Evolutionary conservation across 2,888 invertebrate species (phyloP).

Genomic region (Lomographa bimaculata): DNA sequence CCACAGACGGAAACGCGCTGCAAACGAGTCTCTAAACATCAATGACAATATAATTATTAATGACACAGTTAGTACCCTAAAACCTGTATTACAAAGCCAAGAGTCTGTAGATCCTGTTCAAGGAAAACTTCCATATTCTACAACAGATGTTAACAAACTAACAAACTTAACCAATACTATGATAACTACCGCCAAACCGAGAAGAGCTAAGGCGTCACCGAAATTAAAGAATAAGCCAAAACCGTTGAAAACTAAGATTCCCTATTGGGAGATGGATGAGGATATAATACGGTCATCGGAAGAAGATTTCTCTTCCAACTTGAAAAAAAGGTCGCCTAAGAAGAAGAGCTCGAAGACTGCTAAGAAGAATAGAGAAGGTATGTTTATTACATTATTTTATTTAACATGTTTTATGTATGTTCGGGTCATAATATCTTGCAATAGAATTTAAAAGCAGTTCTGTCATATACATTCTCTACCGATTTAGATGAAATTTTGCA

Average conservation of each 20-base stretch:
- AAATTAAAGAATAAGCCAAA: conserved; percentile 33
- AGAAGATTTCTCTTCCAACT: conserved; percentile 50
- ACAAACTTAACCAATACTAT: conserved; percentile 7
- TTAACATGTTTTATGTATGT: background rate
- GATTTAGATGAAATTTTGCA: too few relatives aligned
- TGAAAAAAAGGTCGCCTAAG: conserved; percentile 41
- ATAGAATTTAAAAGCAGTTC: too few relatives aligned
- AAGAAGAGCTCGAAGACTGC: conserved; percentile 30
- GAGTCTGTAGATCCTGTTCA: conserved; percentile 25
- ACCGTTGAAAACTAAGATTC: background rate
- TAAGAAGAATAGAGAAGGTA: conserved; percentile 40
- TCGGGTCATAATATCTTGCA: too few relatives aligned
- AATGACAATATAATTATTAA: conserved; percentile 48
- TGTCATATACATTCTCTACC: too few relatives aligned
- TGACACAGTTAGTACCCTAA: conserved; percentile 32
- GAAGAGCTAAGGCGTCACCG: conserved; percentile 27
- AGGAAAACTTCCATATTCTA: background rate
- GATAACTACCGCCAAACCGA: conserved; percentile 21
- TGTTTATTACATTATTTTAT: conserved; percentile 4
- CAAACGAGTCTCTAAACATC: conserved; percentile 41
- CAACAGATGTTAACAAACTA: conserved; percentile 7
- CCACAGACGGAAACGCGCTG: conserved; percentile 48
- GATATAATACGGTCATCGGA: conserved; percentile 45
- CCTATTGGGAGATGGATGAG: conserved; percentile 35
- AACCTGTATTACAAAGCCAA: conserved; percentile 16